Evolutionary conservation across 2,113 vertebrate species (phyloP).

Genomic region (Arothron firmamentum): DNA sequence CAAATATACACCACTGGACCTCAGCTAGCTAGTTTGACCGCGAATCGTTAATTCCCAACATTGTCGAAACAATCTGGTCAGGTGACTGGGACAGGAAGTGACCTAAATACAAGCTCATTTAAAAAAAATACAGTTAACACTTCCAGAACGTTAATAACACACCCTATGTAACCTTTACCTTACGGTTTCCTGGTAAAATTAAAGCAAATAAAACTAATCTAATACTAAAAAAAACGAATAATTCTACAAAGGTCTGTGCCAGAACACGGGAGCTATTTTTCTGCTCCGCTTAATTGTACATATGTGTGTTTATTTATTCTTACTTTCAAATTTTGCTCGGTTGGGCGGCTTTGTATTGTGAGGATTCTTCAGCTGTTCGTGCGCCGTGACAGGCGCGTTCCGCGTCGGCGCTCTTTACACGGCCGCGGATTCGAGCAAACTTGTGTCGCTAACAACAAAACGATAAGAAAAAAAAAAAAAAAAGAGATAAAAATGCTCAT

Average conservation of each 20-base stretch:
- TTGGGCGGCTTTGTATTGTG: slow-evolving; percentile 24
- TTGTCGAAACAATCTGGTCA: too few relatives aligned
- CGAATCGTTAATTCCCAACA: too few relatives aligned
- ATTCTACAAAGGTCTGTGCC: background rate
- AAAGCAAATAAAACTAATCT: too few relatives aligned
- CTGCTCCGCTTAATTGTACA: slow-evolving; percentile 8
- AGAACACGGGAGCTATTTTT: background rate
- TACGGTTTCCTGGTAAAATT: too few relatives aligned
- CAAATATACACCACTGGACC: too few relatives aligned
- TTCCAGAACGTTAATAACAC: too few relatives aligned
- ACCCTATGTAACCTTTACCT: too few relatives aligned
- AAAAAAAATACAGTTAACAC: too few relatives aligned
- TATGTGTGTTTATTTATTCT: background rate
- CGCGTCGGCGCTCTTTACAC: slow-evolving; percentile 38
- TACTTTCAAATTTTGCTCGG: slow-evolving; percentile 26
- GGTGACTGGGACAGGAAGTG: too few relatives aligned
- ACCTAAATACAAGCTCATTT: too few relatives aligned
- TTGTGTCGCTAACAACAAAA: slow-evolving; percentile 60
- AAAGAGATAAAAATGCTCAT: slow-evolving; percentile 55
- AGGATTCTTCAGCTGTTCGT: slow-evolving; percentile 36
- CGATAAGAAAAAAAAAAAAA: slow-evolving; percentile 47
- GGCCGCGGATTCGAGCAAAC: slow-evolving; percentile 44
- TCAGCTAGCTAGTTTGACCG: too few relatives aligned
- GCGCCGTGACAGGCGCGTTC: slow-evolving; percentile 38
- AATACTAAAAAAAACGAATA: too few relatives aligned